Conservation (phyloP, 2,888 invertebrate species). For the Meghimatium bilineatum region DNA sequence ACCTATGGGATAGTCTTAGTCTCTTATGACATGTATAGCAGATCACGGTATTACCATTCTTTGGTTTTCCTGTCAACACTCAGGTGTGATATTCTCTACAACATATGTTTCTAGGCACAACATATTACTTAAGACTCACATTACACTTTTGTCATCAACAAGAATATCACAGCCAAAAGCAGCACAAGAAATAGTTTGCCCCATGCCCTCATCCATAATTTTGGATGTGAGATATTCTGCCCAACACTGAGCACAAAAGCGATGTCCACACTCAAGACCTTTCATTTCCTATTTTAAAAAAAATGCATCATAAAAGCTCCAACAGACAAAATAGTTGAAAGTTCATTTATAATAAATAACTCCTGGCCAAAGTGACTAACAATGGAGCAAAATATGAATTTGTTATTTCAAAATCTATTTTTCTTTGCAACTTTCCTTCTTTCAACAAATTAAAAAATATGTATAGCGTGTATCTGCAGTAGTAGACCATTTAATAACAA, state of each 20-base stretch:
- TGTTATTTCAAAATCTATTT: background rate
- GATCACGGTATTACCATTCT: too few species aligned
- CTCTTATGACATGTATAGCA: too few species aligned
- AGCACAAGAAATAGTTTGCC: slow-evolving; percentile 94
- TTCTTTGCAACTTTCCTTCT: too few species aligned
- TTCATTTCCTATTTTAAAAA: slow-evolving; percentile 88
- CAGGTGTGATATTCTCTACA: too few species aligned
- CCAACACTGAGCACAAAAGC: slow-evolving; percentile 97
- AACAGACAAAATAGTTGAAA: background rate
- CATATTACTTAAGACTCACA: slow-evolving; percentile 80
- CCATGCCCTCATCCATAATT: slow-evolving; percentile 97
- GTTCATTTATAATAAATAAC: background rate
- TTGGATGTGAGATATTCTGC: slow-evolving; percentile 97
- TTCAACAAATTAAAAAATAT: too few species aligned
- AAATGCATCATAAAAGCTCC: background rate
- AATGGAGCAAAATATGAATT: background rate
- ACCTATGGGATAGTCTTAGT: too few species aligned
- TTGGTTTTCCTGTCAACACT: too few species aligned
- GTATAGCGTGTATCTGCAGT: too few species aligned
- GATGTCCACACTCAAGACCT: slow-evolving; percentile 93
- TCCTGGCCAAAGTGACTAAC: background rate
- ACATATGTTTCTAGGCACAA: background rate
- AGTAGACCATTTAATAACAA: too few species aligned
- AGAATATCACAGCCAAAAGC: slow-evolving; percentile 97
- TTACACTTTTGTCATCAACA: slow-evolving; percentile 97